Percentiles rank a stretch among this genome's conserved stretches.
phyloP scores from a whole-genome alignment of 2,888 invertebrate genomes.

The Philonicus albiceps region DNA sequence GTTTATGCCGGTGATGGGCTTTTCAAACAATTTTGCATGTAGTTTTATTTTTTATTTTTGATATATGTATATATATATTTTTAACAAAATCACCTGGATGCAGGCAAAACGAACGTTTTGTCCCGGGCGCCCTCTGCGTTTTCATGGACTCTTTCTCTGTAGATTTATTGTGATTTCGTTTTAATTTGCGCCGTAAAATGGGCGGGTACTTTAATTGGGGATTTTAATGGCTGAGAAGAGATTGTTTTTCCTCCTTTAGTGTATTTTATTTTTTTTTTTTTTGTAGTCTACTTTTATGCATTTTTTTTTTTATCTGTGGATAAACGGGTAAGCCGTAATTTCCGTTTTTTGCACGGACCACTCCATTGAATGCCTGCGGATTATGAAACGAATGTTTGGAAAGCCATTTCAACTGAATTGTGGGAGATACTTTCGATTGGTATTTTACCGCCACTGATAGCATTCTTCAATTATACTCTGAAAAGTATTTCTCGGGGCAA shows the following conservation, averaged over 20 bases:
- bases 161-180: neutral
- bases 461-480: neutral
- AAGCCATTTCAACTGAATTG: neutral
- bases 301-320: neutral
- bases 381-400: neutral
- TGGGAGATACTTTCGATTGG: neutral
- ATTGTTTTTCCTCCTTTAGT: neutral
- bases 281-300: neutral
- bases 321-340: neutral
- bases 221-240: neutral
- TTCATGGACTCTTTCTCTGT: neutral
- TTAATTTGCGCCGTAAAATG: neutral
- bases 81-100: neutral
- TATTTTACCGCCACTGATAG: neutral
- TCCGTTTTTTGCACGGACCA: neutral
- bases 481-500: neutral
- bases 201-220: neutral
- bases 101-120: neutral
- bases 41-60: neutral
- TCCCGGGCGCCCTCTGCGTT: neutral
- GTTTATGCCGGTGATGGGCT: neutral
- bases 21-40: neutral
- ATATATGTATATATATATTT: neutral
- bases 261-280: neutral
- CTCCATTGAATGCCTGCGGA: neutral